Conservation (phyloP, 2,888 invertebrate genomes). For the Sphaerophoria taeniata region DNA sequence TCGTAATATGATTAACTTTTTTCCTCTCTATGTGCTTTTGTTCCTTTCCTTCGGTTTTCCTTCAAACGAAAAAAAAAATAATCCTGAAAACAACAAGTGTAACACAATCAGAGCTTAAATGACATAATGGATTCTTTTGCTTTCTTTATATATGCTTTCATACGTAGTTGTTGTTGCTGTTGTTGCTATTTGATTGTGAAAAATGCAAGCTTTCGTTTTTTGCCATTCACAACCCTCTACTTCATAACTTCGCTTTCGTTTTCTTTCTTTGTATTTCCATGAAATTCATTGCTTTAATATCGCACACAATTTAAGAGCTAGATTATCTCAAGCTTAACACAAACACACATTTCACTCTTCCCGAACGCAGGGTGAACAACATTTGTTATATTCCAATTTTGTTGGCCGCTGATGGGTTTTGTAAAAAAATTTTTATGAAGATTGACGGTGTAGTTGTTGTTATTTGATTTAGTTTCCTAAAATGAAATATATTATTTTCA, state of each 20-base stretch:
- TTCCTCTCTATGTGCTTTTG: neutral
- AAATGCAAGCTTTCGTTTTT: constrained; percentile 58
- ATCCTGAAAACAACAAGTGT: constrained; percentile 57
- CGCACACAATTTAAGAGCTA: constrained; percentile 38
- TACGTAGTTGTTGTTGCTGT: no score
- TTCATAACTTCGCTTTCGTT: constrained; percentile 46
- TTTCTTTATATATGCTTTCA: no score
- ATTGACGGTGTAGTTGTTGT: constrained; percentile 6
- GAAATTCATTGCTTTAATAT: constrained; percentile 43
- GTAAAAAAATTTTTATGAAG: constrained; percentile 7
- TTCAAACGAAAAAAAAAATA: constrained; percentile 16
- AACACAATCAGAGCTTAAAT: constrained; percentile 60
- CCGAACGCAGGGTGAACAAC: constrained; percentile 30
- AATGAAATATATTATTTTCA: neutral
- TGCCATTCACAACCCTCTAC: constrained; percentile 40
- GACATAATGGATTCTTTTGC: constrained; percentile 59
- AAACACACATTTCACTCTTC: constrained; percentile 40
- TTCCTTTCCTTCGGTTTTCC: neutral
- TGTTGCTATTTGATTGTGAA: neutral
- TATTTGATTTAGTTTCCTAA: neutral
- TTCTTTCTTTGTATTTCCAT: constrained; percentile 45
- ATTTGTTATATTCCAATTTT: constrained; percentile 19
- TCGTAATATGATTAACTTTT: constrained; percentile 16
- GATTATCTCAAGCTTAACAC: constrained; percentile 32
- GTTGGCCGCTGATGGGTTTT: neutral